phyloP scores from a whole-genome alignment of 2,888 invertebrate genomes.

The Macrosoma leucophasiata region DNA sequence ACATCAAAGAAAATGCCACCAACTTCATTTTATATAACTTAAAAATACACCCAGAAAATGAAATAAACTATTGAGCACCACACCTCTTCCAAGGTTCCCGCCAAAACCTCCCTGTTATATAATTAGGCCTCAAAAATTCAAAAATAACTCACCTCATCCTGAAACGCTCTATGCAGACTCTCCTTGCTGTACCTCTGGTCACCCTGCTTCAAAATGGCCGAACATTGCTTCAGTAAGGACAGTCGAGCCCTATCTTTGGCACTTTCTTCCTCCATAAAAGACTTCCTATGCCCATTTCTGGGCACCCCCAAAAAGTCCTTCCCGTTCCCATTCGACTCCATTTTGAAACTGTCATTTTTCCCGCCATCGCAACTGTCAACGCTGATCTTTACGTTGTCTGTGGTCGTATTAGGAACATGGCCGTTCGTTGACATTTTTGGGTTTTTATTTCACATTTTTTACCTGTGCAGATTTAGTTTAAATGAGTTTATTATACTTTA shows the following conservation, averaged over 20 bases:
- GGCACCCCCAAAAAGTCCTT: constrained; percentile 39
- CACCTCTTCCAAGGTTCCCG: too few species aligned
- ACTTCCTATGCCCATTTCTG: constrained; percentile 61
- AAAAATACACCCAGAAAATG: too few species aligned
- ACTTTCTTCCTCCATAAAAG: constrained; percentile 83
- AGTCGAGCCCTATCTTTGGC: constrained; percentile 77
- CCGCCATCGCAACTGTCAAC: constrained; percentile 19
- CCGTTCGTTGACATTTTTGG: not conserved
- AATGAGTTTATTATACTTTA: not conserved
- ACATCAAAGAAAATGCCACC: too few species aligned
- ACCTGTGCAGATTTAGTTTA: not conserved
- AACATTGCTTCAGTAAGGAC: constrained; percentile 78
- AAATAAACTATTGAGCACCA: too few species aligned
- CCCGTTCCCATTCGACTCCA: constrained; percentile 9
- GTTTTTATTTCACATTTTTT: not conserved
- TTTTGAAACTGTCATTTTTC: constrained; percentile 21
- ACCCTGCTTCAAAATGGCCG: constrained; percentile 78
- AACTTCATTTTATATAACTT: too few species aligned
- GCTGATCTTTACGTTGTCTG: constrained; percentile 17
- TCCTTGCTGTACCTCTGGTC: constrained; percentile 78
- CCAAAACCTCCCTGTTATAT: too few species aligned
- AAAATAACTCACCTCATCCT: constrained; percentile 77
- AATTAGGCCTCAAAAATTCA: too few species aligned
- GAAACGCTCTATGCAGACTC: constrained; percentile 78
- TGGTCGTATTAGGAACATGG: too few species aligned